Conservation (phyloP, 2,888 invertebrate species). For the Leucophora obtusa region DNA sequence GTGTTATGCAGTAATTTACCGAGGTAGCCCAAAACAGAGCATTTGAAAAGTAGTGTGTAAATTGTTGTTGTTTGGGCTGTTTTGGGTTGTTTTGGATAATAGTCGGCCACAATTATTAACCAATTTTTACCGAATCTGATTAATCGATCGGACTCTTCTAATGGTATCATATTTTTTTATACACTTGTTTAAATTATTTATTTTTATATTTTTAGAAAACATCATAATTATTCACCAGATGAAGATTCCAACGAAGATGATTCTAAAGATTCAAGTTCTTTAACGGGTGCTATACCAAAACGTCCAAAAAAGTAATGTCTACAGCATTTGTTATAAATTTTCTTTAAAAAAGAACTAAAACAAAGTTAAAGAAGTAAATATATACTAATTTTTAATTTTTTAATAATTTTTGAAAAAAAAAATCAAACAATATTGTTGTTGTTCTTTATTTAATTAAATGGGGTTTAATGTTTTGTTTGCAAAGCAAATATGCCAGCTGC, state of each 20-base stretch:
- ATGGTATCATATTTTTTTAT: too few species aligned
- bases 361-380: not conserved
- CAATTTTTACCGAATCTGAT: too few species aligned
- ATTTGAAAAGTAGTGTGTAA: too few species aligned
- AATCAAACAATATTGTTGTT: not conserved
- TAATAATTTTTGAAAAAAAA: not conserved
- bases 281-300: constrained; percentile 70
- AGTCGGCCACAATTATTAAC: too few species aligned
- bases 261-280: constrained; percentile 57
- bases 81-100: too few species aligned
- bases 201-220: constrained; percentile 38
- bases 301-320: constrained; percentile 54
- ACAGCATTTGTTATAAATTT: not conserved
- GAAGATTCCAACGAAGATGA: constrained; percentile 16
- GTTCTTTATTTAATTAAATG: constrained; percentile 21
- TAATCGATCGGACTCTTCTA: too few species aligned
- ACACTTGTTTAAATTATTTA: not conserved
- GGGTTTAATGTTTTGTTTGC: not conserved
- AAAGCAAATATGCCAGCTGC: constrained; percentile 25
- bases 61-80: too few species aligned
- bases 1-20: too few species aligned
- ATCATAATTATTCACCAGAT: not conserved
- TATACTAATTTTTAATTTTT: not conserved
- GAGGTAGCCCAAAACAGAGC: too few species aligned
- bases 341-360: not conserved